Evolutionary conservation across 2,113 vertebrate genomes (phyloP).

Genomic region (Chaenocephalus aceratus): DNA sequence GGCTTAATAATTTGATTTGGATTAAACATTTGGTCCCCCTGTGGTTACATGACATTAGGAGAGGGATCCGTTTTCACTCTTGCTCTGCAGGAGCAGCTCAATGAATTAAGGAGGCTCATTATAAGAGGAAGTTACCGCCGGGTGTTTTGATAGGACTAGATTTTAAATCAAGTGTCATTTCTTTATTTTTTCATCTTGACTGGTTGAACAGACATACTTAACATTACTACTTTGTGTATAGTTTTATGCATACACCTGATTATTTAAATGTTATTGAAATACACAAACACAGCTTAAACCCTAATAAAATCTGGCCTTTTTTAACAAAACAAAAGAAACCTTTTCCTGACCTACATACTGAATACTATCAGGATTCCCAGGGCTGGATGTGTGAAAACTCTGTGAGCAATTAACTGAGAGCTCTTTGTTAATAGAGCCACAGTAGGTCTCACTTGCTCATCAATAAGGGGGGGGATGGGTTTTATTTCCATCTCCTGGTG

Average conservation of each 20-base stretch:
- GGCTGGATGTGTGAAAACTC: constrained; percentile 74
- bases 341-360: constrained; percentile 70
- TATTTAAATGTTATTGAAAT: constrained; percentile 9
- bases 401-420: constrained; percentile 78
- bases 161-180: not conserved
- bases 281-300: not conserved
- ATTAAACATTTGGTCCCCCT: constrained; percentile 64
- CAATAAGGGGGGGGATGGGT: constrained; percentile 80
- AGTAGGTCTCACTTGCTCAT: constrained; percentile 81
- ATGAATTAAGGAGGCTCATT: constrained; percentile 55
- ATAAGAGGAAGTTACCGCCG: not conserved
- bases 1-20: constrained; percentile 69
- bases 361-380: constrained; percentile 71
- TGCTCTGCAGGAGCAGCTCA: not conserved
- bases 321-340: constrained; percentile 61
- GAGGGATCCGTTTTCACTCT: constrained; percentile 29
- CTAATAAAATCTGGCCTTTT: constrained; percentile 30
- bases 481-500: constrained; percentile 81
- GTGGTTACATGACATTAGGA: constrained; percentile 42
- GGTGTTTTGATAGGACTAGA: not conserved
- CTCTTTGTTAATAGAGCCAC: constrained; percentile 82
- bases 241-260: not conserved
- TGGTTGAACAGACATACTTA: not conserved
- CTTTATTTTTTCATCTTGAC: not conserved
- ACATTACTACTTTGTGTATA: not conserved